Percentiles rank a stretch among this genome's conserved stretches.
Conservation (phyloP, 2,888 invertebrate genomes). For the Lissonota sp. region DNA sequence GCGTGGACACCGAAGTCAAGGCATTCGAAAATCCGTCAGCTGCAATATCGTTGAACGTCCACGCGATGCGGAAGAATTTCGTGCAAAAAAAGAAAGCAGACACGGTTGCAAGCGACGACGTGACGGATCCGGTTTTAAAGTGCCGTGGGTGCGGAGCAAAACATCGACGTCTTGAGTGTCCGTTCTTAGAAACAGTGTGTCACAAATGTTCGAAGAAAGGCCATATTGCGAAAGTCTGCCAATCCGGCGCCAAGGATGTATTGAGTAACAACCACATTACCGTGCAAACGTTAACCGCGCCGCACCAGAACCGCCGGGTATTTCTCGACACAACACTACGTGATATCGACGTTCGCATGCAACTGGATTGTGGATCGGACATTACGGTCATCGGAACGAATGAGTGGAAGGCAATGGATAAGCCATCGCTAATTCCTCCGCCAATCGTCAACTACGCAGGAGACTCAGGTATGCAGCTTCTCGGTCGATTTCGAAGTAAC, state of each 20-base stretch:
- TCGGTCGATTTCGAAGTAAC: constrained; percentile 2
- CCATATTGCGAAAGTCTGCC: constrained; percentile 46
- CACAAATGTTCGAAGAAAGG: constrained; percentile 45
- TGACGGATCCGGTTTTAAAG: neutral
- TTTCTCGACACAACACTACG: constrained; percentile 20
- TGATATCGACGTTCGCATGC: constrained; percentile 19
- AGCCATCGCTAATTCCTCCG: constrained; percentile 36
- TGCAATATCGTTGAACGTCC: constrained; percentile 31
- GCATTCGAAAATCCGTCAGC: constrained; percentile 44
- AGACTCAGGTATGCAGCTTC: constrained; percentile 34
- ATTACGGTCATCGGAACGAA: constrained; percentile 45
- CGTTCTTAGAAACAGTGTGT: constrained; percentile 27
- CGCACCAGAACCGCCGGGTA: constrained; percentile 27
- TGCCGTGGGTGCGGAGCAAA: constrained; percentile 42
- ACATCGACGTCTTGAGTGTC: constrained; percentile 50
- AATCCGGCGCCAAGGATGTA: constrained; percentile 24
- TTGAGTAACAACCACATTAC: constrained; percentile 22
- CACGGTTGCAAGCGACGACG: constrained; percentile 10
- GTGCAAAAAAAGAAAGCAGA: constrained; percentile 28
- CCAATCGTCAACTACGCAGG: constrained; percentile 46
- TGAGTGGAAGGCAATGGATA: constrained; percentile 41
- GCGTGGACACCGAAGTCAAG: constrained; percentile 44
- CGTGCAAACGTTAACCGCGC: constrained; percentile 26
- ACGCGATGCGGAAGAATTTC: constrained; percentile 18
- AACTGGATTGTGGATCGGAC: constrained; percentile 52